phyloP scores from a whole-genome alignment of 2,797 vertebrate species.

The Phrynocephalus vlangalii region DNA sequence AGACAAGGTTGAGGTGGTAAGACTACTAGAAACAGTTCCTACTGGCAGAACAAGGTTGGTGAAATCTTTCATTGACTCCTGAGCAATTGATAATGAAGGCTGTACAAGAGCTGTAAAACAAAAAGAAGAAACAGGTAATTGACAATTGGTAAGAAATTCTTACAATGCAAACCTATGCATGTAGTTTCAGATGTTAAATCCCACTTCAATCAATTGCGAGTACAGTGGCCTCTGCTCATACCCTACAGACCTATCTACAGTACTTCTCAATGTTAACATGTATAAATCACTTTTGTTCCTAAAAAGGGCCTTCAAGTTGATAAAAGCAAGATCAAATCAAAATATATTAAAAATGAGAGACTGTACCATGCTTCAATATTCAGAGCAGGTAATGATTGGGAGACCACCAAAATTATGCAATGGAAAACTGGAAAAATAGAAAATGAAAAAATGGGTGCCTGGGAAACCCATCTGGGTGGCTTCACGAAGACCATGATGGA shows the following conservation, averaged over 20 bases:
- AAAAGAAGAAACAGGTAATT: slow-evolving; percentile 17
- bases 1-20: slow-evolving; percentile 81
- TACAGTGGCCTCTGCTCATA: background rate
- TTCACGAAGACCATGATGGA: background rate
- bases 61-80: slow-evolving; percentile 92
- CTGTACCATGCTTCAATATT: background rate
- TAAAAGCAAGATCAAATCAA: background rate
- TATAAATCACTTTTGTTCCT: background rate
- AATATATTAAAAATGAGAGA: background rate
- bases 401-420: background rate
- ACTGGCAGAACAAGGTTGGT: slow-evolving; percentile 87
- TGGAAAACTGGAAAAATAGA: background rate
- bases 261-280: background rate
- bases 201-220: background rate
- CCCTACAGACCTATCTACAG: background rate
- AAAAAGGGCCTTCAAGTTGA: background rate
- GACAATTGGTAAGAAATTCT: slow-evolving; percentile 38
- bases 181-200: background rate
- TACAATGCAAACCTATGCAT: slow-evolving; percentile 12
- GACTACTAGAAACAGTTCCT: slow-evolving; percentile 77
- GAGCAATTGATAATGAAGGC: slow-evolving; percentile 83
- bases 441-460: too few species aligned
- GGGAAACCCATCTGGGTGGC: too few species aligned
- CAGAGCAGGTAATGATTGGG: background rate
- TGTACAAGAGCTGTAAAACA: slow-evolving; percentile 87